phyloP scores from a whole-genome alignment of 2,888 invertebrate species.

The Physocephala rufipes region DNA sequence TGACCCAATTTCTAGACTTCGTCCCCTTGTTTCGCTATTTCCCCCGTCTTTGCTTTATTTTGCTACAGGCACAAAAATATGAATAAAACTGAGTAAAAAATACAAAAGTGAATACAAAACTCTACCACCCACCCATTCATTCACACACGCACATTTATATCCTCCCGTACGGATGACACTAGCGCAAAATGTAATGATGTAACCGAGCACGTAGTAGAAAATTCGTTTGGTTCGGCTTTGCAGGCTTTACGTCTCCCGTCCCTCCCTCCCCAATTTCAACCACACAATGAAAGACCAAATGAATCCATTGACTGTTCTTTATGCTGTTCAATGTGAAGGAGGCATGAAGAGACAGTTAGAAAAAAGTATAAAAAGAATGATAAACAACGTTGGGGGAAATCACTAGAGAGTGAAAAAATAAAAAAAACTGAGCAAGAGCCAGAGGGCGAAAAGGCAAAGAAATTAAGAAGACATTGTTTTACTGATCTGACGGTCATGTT shows the following conservation, averaged over 20 bases:
- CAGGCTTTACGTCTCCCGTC: too few species aligned
- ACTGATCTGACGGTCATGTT: background rate
- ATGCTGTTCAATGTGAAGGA: background rate
- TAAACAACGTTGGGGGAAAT: background rate
- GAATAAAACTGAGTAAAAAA: constrained; percentile 12
- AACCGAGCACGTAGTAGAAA: background rate
- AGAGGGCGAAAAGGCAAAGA: too few species aligned
- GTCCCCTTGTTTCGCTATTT: constrained; percentile 27
- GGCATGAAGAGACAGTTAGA: background rate
- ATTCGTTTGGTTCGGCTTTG: background rate
- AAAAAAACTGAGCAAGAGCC: background rate
- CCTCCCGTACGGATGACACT: background rate
- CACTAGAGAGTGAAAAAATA: too few species aligned
- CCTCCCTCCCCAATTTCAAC: too few species aligned
- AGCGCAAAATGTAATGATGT: background rate
- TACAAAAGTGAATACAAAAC: background rate
- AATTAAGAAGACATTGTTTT: background rate
- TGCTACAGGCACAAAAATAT: background rate
- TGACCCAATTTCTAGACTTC: constrained; percentile 45
- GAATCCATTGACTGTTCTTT: constrained; percentile 15
- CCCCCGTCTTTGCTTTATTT: background rate
- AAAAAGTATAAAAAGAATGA: background rate
- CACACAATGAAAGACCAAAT: background rate
- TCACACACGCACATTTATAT: background rate
- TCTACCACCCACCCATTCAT: background rate